Evolutionary conservation across 2,888 invertebrate genomes (phyloP).

Genomic region (Xanthia icteritia): DNA sequence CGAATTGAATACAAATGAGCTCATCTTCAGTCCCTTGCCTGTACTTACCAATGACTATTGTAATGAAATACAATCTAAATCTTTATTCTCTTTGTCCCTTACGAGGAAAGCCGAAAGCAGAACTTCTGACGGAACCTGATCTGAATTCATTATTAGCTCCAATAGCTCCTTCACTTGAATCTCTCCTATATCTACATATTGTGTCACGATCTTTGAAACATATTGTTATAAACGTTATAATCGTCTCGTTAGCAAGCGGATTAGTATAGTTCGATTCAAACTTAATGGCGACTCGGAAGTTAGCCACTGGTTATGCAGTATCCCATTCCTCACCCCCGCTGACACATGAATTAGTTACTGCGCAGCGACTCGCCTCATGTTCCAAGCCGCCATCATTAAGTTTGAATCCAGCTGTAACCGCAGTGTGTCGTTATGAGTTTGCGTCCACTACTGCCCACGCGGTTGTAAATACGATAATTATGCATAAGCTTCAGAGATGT

Average conservation of each 20-base stretch:
- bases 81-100: constrained; percentile 54
- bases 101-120: constrained; percentile 39
- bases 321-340: no score
- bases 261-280: no score
- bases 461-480: constrained; percentile 19
- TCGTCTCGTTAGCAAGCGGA: constrained; percentile 6
- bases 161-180: constrained; percentile 24
- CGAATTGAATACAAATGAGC: constrained; percentile 60
- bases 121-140: constrained; percentile 47
- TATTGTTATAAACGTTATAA: constrained; percentile 9
- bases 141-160: constrained; percentile 48
- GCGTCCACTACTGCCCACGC: constrained; percentile 25
- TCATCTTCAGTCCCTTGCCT: constrained; percentile 51
- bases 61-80: constrained; percentile 47
- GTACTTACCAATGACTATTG: constrained; percentile 47
- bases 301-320: no score
- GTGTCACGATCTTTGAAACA: constrained; percentile 1
- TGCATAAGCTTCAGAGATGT: constrained; percentile 14
- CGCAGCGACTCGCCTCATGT: no score
- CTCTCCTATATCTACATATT: not conserved
- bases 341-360: no score
- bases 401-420: no score
- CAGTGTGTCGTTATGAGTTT: constrained; percentile 10
- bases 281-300: no score
- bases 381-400: no score